These are phyloP conservation scores for Poeciliopsis occidentalis DNA, from an alignment of 2,113 vertebrate species.

Conservation along the genomic window DNA sequence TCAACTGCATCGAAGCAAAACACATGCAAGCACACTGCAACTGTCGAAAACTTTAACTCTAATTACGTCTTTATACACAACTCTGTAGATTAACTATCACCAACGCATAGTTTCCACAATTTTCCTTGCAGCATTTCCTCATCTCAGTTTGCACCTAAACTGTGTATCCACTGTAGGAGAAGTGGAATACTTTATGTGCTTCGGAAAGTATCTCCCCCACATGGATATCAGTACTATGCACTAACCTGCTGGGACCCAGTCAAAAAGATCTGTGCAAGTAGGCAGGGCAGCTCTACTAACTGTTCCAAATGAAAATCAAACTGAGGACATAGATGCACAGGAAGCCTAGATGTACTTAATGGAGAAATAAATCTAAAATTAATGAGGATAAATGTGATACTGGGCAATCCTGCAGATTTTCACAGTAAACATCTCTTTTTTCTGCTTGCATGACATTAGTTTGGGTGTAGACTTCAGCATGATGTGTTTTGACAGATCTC, in stretches of 20 bases:
- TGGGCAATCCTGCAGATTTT: too few species aligned
- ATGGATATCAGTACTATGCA: neutral
- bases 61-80: neutral
- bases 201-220: slow-evolving; percentile 11
- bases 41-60: neutral
- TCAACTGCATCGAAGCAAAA: too few species aligned
- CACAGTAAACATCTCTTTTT: too few species aligned
- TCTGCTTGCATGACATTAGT: too few species aligned
- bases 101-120: too few species aligned
- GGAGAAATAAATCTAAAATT: too few species aligned
- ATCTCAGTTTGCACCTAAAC: slow-evolving; percentile 2
- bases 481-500: neutral
- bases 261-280: slow-evolving; percentile 43
- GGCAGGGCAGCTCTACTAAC: slow-evolving; percentile 46
- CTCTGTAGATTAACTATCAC: neutral
- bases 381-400: too few species aligned
- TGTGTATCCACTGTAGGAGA: slow-evolving; percentile 5
- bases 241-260: slow-evolving; percentile 24
- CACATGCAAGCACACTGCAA: too few species aligned
- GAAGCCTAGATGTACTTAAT: too few species aligned
- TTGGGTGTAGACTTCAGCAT: neutral
- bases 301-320: slow-evolving; percentile 50
- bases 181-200: neutral
- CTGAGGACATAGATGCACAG: slow-evolving; percentile 17
- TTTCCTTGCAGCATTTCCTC: too few species aligned